Base-by-base conservation (phyloP, 1,140 invertebrate species). In the Heterodera schachtii region DNA sequence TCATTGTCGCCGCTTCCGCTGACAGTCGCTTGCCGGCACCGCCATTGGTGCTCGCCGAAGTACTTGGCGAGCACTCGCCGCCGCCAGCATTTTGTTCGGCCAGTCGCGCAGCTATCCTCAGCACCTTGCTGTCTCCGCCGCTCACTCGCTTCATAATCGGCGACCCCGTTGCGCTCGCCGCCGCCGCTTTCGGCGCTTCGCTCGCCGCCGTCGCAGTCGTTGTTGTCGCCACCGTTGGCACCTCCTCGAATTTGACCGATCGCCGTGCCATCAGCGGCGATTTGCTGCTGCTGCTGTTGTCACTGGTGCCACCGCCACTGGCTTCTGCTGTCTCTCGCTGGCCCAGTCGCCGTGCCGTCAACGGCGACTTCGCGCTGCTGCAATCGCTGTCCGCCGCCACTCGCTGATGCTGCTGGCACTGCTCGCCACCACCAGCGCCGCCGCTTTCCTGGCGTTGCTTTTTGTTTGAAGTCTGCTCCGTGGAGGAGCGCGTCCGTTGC, bases 391-490 rank as follows among this genome's bases (percentile, higher is more conserved):
- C 41, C 73, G 41, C 60, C 47, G 4, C 47, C 47, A 9, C 47
- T 9, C 9, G 47, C 47, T 9, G 47, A 6, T 49, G 47, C 9
- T 49, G 47, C 9, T 49, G 4, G 47, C 16, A 60, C 44, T 57
- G 16, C 5, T 57, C 49, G 2, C 7, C 74, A 19, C n/a, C 44
- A 3, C 47, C 41, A 4, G n/a, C 73, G 2, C 41, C 21, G 44
- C 49, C 73, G 57, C 46, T 41, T 31, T 77, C 75, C 4, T 78
- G 64, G 2, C 44, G 21, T 78, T 57, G 80, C 76, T 78, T 71
- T 41, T 81, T 81, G 43, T 43, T 80, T 13, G 82, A 77, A 5
- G 81, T 64, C 7, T 73, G 60, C 19, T 80, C 79, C 44, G 79
- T 80, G 69, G 57, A 66, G 2, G 79, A 80, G 41, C 70, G 43